Evolutionary conservation across 2,888 invertebrate genomes (phyloP), one percentile per base, ranked within the genome.

Genomic region (Teleiodes luculella): DNA sequence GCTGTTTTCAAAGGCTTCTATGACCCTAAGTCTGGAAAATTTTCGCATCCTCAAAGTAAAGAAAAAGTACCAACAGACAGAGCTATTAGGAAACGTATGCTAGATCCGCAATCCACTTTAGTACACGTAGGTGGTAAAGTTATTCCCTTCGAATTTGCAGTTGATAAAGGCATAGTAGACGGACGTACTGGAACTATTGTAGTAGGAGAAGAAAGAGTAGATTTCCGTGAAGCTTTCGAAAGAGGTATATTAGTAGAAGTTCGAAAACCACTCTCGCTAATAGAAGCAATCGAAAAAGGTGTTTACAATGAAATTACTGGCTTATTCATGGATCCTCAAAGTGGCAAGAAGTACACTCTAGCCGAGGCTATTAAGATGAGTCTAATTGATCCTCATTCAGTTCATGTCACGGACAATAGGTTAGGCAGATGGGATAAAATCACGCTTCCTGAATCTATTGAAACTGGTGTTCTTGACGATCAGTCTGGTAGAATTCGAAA

Each of bases 1-100:
- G 97, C 97, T 1, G 94, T 97, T n/a, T 95, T 95, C 70, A 95
- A 95, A 82, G 97, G 97, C n/a, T 92, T 95, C 60, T 97, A 97
- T 72, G 96, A 98, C 86, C 94, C 95, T 0, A 92, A 93, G 66
- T 94, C 95, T 33, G 97, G 97, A 46, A 93, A 95, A 70, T 95
- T 96, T 72, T 94, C 94, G 35, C 95, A 95, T 75, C 94, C 95
- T 2, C 91, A 93, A 67, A 94, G 94, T n/a, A 93, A 94, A 66
- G 95, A 95, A 77, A 94, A 94, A 74, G 82, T 97, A 58, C 93
- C 94, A 61, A 94, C 96, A 51, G 94, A 96, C 80, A 93, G 94
- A 66, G 97, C 97, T 53, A 94, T 97, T 70, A 93, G 93, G 72
- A 93, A 94, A 70, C 96, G 96, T 58, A 92, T 96, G 67, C 92